These are phyloP conservation scores for Vulpes ferrilata DNA, from an alignment of 2,113 vertebrate species.

Conservation along the genomic window DNA sequence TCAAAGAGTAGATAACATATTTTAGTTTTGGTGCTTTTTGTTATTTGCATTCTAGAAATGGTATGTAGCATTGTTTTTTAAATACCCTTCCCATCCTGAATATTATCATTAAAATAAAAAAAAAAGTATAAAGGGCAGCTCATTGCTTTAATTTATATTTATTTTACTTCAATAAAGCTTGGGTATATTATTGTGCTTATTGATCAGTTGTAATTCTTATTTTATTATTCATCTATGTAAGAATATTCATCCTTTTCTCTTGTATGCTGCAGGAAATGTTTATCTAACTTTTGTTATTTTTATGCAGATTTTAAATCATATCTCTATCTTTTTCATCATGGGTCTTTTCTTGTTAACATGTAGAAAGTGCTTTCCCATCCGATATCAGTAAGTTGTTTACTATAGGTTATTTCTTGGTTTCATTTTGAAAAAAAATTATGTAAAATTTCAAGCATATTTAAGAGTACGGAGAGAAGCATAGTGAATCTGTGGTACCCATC, in stretches of 20 bases:
- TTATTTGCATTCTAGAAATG: slow-evolving; percentile 25
- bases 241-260: neutral
- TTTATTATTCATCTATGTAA: neutral
- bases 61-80: neutral
- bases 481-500: neutral
- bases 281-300: neutral
- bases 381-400: neutral
- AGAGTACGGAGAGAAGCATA: neutral
- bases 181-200: neutral
- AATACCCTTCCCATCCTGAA: neutral
- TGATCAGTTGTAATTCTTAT: neutral
- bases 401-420: neutral
- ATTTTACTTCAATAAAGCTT: neutral
- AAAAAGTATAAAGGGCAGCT: neutral
- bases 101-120: neutral
- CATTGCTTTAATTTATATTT: neutral
- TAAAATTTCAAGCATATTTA: neutral
- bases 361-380: neutral
- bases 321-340: neutral
- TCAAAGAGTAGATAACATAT: neutral
- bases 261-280: neutral
- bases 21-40: neutral
- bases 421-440: neutral
- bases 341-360: neutral
- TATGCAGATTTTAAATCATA: neutral